Conservation (phyloP, 2,888 invertebrate species). For the Apamea monoglypha region DNA sequence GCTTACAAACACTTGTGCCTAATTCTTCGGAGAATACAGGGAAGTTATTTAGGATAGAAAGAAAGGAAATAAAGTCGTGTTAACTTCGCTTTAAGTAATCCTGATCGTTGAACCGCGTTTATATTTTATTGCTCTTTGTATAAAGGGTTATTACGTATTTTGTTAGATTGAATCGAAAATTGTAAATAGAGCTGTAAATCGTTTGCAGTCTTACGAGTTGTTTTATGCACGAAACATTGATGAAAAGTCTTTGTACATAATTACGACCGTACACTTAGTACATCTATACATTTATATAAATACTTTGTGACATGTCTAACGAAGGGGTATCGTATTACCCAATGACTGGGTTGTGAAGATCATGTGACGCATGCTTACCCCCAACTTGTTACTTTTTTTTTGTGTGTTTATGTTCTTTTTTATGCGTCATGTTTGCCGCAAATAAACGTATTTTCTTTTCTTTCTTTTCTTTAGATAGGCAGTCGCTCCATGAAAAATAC, state of each 20-base stretch:
- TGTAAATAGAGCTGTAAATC: slow-evolving; percentile 15
- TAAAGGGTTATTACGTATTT: slow-evolving; percentile 14
- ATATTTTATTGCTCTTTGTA: slow-evolving; percentile 7
- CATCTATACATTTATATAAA: too few species aligned
- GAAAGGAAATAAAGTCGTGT: neutral
- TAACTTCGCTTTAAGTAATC: neutral
- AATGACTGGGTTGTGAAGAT: too few species aligned
- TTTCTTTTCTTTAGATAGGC: too few species aligned
- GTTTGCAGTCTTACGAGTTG: slow-evolving; percentile 23
- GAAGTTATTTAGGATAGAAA: neutral
- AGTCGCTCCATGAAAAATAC: too few species aligned
- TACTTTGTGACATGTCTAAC: too few species aligned
- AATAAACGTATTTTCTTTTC: too few species aligned
- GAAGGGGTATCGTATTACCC: too few species aligned
- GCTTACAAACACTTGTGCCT: too few species aligned
- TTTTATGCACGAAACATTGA: slow-evolving; percentile 25
- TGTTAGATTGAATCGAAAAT: slow-evolving; percentile 33
- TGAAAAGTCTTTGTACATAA: slow-evolving; percentile 7
- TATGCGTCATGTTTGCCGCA: too few species aligned
- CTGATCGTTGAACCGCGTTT: slow-evolving; percentile 7
- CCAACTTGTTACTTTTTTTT: too few species aligned
- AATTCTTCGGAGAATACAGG: neutral
- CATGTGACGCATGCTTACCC: too few species aligned
- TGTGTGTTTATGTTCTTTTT: too few species aligned
- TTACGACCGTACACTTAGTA: neutral